These are phyloP conservation scores for Miltochrista miniata DNA, from an alignment of 2,888 invertebrate species.

Conservation along the genomic window DNA sequence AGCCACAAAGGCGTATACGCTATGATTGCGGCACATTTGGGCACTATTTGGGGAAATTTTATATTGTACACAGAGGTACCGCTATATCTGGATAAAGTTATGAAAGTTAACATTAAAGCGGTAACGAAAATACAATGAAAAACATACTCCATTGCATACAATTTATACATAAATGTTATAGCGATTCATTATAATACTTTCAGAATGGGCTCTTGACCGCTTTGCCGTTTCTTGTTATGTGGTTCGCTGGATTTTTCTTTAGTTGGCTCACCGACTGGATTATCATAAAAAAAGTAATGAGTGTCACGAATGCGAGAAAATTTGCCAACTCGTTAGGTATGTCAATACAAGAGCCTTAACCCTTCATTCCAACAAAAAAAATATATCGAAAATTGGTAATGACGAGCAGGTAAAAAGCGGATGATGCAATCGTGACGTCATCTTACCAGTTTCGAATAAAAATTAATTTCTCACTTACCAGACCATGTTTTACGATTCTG, in stretches of 20 bases:
- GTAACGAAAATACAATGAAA: constrained; percentile 32
- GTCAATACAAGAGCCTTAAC: too few relatives aligned
- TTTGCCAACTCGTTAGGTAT: constrained; percentile 81
- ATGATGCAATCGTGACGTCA: too few relatives aligned
- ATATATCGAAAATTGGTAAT: too few relatives aligned
- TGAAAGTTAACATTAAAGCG: constrained; percentile 84
- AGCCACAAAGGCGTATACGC: constrained; percentile 81
- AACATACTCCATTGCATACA: too few relatives aligned
- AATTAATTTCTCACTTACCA: too few relatives aligned
- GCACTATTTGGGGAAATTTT: constrained; percentile 90
- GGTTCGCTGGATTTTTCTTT: constrained; percentile 87
- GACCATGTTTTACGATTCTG: too few relatives aligned
- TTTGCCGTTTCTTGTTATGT: constrained; percentile 89
- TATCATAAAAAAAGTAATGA: constrained; percentile 78
- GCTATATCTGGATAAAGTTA: constrained; percentile 88
- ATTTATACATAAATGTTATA: too few relatives aligned
- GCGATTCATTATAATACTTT: too few relatives aligned
- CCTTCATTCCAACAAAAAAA: too few relatives aligned
- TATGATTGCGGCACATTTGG: constrained; percentile 84
- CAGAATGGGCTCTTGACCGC: constrained; percentile 88
- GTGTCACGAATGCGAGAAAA: constrained; percentile 82
- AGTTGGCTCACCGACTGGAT: constrained; percentile 86
- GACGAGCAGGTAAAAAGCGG: too few relatives aligned
- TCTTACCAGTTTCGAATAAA: too few relatives aligned
- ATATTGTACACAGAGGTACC: constrained; percentile 91